These are phyloP conservation scores for Rhynchotus rufescens DNA, from an alignment of 2,797 vertebrate genomes.

Conservation along the genomic window DNA sequence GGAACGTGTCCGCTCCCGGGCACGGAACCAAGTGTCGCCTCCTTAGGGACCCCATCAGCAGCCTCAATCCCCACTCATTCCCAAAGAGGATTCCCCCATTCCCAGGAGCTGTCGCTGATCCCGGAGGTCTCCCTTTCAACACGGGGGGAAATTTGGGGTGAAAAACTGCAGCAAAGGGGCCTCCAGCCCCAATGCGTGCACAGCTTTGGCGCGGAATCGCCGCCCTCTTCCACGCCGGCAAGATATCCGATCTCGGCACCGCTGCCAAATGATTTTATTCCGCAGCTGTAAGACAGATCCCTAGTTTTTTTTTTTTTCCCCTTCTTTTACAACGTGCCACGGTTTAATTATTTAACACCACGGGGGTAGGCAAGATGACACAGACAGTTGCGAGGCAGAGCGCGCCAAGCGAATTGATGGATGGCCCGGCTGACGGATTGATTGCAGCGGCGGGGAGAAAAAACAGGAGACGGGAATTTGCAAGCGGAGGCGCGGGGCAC, in stretches of 20 bases:
- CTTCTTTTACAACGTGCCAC: constrained; percentile 25
- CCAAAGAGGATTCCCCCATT: neutral
- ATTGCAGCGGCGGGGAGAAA: neutral
- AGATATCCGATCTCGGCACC: neutral
- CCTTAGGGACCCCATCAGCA: neutral
- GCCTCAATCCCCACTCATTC: neutral
- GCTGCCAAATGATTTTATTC: constrained; percentile 38
- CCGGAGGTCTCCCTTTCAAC: neutral
- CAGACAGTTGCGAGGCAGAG: neutral
- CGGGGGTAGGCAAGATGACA: neutral
- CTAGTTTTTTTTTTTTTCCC: neutral
- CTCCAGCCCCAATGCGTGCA: neutral
- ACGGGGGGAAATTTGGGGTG: neutral
- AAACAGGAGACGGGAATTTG: neutral
- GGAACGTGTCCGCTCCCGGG: accelerated
- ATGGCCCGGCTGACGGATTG: neutral
- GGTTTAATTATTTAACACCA: constrained; percentile 62
- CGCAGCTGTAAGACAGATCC: constrained; percentile 29
- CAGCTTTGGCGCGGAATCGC: neutral
- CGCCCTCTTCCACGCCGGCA: neutral
- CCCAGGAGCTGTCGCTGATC: neutral
- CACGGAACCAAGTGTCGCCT: neutral
- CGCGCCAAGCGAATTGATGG: neutral
- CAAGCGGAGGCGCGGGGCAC: neutral
- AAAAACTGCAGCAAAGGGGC: neutral